Evolutionary conservation across 1,140 invertebrate species (phyloP), one percentile per base, ranked within the genome.

Genomic region (Andrena cerasifolii): DNA sequence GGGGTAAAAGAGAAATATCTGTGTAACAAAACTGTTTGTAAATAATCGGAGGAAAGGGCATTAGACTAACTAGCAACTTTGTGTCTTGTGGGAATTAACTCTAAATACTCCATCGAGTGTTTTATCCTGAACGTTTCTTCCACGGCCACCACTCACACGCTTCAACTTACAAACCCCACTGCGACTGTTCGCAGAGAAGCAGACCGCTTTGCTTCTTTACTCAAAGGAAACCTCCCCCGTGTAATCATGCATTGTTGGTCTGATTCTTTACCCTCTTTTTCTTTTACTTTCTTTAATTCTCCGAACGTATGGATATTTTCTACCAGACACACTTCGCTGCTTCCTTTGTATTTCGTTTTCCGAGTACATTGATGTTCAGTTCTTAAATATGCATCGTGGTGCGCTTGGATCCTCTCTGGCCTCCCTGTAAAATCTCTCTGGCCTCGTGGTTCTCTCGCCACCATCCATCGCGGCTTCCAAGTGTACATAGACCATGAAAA

Each of bases 331-430:
- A 40, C 36, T 40, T 10, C 58, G 24, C 75, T 62, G 83, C 83
- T 81, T 85, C 40, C 80, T 76, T 66, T 84, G 40, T 49, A 71
- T 84, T 85, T 85, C 53, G 10, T 76, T 76, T n/a, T 61, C 24
- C 40, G 33, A 71, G 16, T 78, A 53, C 40, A 47, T 84, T 26
- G 49, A 49, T 80, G 78, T 84, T 83, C 26, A 79, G 49, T 84
- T 70, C 49, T 61, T 75, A 54, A 68, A 56, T 77, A 43, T 84
- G 80, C 80, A 83, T 83, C 58, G 62, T 79, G 66, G 14, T 76
- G 40, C 47, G 80, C 81, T 84, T 84, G 77, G 66, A 51, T 79
- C 61, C 40, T 76, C 43, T 68, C 14, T 5, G 45, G 31, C 61
- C 43, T 67, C 43, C 26, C 61, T 21, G 49, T 53, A 49, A 72